Conservation (phyloP, 2,888 invertebrate species). For the Cryptophagus acutangulus region DNA sequence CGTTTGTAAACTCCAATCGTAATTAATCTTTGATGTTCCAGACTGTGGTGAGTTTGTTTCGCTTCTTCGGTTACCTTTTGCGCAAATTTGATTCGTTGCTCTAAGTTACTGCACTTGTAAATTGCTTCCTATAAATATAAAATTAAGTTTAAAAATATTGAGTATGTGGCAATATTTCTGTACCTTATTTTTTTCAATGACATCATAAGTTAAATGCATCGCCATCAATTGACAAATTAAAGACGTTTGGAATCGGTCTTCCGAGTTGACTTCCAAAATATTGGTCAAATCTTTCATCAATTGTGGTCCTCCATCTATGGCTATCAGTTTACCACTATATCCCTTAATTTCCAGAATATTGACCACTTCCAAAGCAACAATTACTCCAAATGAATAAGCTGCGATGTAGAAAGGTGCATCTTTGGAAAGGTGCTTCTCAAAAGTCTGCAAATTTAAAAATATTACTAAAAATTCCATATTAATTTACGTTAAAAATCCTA, state of each 20-base stretch:
- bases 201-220: not conserved
- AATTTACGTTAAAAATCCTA: not conserved
- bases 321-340: constrained; percentile 59
- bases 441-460: too few relatives aligned
- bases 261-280: constrained; percentile 47
- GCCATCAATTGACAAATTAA: constrained; percentile 31
- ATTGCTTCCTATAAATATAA: too few relatives aligned
- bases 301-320: constrained; percentile 77
- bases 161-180: too few relatives aligned
- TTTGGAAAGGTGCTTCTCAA: constrained; percentile 52
- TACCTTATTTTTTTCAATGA: not conserved
- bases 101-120: not conserved
- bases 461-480: too few relatives aligned
- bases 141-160: too few relatives aligned
- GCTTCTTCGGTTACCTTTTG: not conserved
- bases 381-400: constrained; percentile 85
- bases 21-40: not conserved
- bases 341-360: constrained; percentile 65
- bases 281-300: constrained; percentile 54
- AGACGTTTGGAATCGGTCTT: constrained; percentile 53
- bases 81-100: not conserved
- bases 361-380: constrained; percentile 73
- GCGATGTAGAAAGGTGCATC: constrained; percentile 64
- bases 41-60: not conserved
- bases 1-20: not conserved